A percentile compares a stretch with the other conserved stretches of the same genome.
phyloP scores from a whole-genome alignment of 2,797 vertebrate genomes.

The Bradypodion ventrale region DNA sequence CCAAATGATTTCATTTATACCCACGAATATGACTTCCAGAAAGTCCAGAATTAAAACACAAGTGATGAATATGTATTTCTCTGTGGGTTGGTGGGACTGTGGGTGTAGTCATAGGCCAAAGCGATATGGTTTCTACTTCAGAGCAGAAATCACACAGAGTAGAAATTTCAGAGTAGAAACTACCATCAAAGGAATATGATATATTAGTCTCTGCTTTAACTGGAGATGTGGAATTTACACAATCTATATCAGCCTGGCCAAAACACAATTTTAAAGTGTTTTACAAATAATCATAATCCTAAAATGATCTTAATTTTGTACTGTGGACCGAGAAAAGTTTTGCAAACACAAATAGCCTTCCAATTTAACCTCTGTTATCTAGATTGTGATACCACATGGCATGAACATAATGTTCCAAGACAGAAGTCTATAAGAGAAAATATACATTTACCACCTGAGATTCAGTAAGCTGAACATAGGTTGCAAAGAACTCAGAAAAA shows the following conservation, averaged over 20 bases:
- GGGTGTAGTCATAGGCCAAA: too few relatives aligned
- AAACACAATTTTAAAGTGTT: too few relatives aligned
- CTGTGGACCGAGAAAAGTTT: neutral
- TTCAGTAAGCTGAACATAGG: neutral
- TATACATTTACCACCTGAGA: neutral
- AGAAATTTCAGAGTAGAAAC: too few relatives aligned
- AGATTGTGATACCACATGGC: neutral
- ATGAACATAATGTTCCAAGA: neutral
- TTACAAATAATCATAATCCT: too few relatives aligned
- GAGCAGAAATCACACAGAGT: slow-evolving; percentile 5
- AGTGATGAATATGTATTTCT: slow-evolving; percentile 64
- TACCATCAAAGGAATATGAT: neutral
- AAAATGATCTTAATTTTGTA: neutral
- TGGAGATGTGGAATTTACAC: neutral
- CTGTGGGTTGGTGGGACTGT: too few relatives aligned
- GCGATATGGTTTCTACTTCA: slow-evolving; percentile 39
- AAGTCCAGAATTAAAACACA: slow-evolving; percentile 72
- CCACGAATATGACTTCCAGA: slow-evolving; percentile 84
- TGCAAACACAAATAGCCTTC: neutral
- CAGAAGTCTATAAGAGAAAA: neutral
- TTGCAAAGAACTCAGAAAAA: neutral
- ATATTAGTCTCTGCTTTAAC: neutral
- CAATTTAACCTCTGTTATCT: neutral
- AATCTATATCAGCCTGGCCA: neutral
- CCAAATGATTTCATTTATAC: slow-evolving; percentile 92